A percentile compares a stretch with the other conserved stretches of the same genome.
phyloP scores from a whole-genome alignment of 2,113 vertebrate genomes.

The Lethenteron camtschaticum region DNA sequence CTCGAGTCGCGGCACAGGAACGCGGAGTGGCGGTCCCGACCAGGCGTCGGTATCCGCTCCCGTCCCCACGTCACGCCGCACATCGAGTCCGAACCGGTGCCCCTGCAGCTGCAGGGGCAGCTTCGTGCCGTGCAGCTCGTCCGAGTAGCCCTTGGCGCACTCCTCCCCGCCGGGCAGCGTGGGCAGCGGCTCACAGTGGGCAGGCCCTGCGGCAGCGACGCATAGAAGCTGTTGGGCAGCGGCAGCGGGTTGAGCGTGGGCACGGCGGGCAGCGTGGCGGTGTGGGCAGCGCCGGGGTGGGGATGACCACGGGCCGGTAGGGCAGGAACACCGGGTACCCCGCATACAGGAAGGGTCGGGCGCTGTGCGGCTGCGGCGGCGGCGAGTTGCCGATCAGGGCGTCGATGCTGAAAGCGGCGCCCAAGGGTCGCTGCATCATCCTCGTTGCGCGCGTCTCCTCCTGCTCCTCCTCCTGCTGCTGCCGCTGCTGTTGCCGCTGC shows the following conservation, averaged over 20 bases:
- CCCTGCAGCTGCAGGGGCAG: neutral
- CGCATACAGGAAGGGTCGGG: constrained; percentile 1
- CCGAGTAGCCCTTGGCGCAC: constrained; percentile 1
- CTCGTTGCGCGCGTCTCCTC: neutral
- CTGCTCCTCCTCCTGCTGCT: no score
- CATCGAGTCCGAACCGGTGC: neutral
- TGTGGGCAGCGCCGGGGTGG: neutral
- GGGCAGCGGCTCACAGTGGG: neutral
- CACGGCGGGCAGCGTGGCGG: neutral
- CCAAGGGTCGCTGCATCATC: constrained; percentile 6
- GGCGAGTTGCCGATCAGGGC: constrained; percentile 6
- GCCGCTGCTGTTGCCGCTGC: no score
- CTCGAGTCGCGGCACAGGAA: constrained; percentile 3
- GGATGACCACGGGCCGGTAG: constrained; percentile 6
- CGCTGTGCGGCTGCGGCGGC: constrained; percentile 1
- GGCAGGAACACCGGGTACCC: neutral
- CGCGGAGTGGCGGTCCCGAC: neutral
- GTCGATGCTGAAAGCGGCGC: constrained; percentile 1
- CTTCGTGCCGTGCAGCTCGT: constrained; percentile 1
- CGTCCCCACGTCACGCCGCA: neutral
- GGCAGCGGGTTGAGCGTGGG: constrained; percentile 4
- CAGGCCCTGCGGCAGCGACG: constrained; percentile 4
- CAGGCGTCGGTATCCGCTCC: constrained; percentile 4
- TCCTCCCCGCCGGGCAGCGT: constrained; percentile 1
- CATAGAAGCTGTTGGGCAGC: constrained; percentile 4